A percentile compares a stretch with the other conserved stretches of the same genome.
Evolutionary conservation across 2,113 vertebrate species (phyloP).

Genomic region (Archocentrus centrarchus): DNA sequence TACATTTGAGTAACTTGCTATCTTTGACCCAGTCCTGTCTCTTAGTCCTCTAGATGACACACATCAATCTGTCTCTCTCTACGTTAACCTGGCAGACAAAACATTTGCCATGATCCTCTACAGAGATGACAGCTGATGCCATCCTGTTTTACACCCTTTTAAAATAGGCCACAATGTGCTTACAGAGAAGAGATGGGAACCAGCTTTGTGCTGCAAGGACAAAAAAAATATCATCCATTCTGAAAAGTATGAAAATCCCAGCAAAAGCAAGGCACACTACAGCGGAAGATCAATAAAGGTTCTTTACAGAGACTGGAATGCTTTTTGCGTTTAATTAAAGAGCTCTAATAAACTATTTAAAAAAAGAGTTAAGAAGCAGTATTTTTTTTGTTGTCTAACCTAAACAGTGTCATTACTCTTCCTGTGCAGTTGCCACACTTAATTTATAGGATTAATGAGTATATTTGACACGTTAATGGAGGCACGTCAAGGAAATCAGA

Average conservation of each 20-base stretch:
- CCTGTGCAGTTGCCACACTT: conserved; percentile 12
- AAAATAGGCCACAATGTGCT: conserved; percentile 45
- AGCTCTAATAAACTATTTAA: conserved; percentile 9
- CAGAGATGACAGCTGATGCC: conserved; percentile 52
- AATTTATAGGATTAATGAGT: conserved; percentile 34
- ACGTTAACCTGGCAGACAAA: conserved; percentile 33
- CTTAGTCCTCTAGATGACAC: neutral
- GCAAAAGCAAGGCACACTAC: neutral
- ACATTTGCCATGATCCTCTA: conserved; percentile 39
- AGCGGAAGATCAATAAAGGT: neutral
- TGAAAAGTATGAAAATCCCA: neutral
- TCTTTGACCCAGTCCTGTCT: neutral
- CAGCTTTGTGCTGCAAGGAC: conserved; percentile 49
- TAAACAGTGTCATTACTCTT: neutral
- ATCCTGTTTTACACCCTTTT: conserved; percentile 24
- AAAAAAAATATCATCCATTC: conserved; percentile 26
- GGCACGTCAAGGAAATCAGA: conserved; percentile 60
- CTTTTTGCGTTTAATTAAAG: neutral
- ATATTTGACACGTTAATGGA: conserved; percentile 52
- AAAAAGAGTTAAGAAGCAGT: conserved; percentile 14
- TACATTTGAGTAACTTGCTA: conserved; percentile 2
- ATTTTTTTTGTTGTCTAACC: neutral
- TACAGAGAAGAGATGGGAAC: conserved; percentile 11
- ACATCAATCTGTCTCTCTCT: neutral
- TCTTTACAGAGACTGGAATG: neutral